These are phyloP conservation scores for Ispidina picta DNA, from an alignment of 2,797 vertebrate species.

Conservation along the genomic window DNA sequence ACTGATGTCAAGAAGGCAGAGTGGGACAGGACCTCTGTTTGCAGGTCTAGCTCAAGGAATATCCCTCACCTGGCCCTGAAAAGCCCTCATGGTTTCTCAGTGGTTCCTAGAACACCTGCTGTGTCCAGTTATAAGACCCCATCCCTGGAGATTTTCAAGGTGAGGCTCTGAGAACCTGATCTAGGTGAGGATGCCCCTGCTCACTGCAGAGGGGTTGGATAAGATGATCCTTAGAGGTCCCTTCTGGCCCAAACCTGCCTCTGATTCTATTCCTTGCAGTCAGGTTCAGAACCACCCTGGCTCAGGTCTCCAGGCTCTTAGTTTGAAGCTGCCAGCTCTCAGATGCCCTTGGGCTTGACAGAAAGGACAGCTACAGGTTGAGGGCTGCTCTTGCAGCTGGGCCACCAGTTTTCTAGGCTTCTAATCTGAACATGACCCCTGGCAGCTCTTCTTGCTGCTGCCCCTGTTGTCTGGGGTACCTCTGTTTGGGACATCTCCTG, in stretches of 20 bases:
- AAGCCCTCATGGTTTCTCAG: not conserved
- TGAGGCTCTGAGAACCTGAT: too few species aligned
- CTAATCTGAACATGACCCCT: not conserved
- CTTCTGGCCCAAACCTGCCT: too few species aligned
- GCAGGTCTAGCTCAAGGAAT: not conserved
- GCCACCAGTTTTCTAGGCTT: not conserved
- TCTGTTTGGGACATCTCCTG: not conserved
- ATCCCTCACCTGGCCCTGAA: not conserved
- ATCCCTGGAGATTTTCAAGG: too few species aligned
- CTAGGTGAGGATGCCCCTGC: too few species aligned
- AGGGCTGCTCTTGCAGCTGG: not conserved
- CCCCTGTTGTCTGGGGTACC: not conserved
- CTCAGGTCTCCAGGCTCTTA: not conserved
- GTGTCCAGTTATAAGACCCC: rapidly evolving
- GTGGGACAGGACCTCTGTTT: not conserved
- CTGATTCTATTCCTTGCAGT: not conserved
- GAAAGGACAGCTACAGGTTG: not conserved
- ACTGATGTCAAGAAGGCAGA: not conserved
- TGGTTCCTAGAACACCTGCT: not conserved
- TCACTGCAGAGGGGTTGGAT: too few species aligned
- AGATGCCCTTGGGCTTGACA: not conserved
- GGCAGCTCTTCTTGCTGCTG: not conserved
- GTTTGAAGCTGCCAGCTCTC: not conserved
- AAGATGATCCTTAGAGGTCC: too few species aligned
- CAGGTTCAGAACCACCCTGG: not conserved